Evolutionary conservation across 2,888 invertebrate species (phyloP).

Genomic region (Melanostoma scalare): DNA sequence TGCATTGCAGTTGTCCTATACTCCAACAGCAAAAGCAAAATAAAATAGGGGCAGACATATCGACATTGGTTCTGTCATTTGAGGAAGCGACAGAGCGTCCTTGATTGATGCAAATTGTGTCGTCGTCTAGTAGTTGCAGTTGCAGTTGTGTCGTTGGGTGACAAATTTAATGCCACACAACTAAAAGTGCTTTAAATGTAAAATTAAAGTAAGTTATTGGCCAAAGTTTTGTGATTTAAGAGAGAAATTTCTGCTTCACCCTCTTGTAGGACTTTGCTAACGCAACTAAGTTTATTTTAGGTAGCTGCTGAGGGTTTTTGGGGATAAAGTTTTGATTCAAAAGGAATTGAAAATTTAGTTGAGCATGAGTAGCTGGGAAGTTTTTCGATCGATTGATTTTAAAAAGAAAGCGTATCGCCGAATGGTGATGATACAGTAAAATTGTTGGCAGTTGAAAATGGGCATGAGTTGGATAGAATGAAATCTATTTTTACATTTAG

Average conservation of each 20-base stretch:
- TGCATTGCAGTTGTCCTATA: not conserved
- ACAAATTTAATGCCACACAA: conserved; percentile 70
- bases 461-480: too few species aligned
- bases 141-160: conserved; percentile 31
- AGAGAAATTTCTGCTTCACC: conserved; percentile 3
- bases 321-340: conserved; percentile 33
- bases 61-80: conserved; percentile 52
- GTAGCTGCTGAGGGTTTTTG: not conserved
- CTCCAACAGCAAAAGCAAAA: not conserved
- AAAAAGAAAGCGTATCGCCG: not conserved
- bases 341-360: conserved; percentile 38
- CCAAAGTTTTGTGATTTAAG: conserved; percentile 66
- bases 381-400: conserved; percentile 29
- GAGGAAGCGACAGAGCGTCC: conserved; percentile 46
- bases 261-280: conserved; percentile 10
- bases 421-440: not conserved
- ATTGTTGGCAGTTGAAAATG: not conserved
- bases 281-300: not conserved
- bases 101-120: conserved; percentile 67
- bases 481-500: too few species aligned
- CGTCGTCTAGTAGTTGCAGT: conserved; percentile 29
- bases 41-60: conserved; percentile 31
- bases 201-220: conserved; percentile 70
- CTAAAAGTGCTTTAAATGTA: conserved; percentile 69
- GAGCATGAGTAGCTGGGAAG: conserved; percentile 7